Percentiles rank a stretch among this genome's conserved stretches.
phyloP scores from a whole-genome alignment of 2,888 invertebrate genomes.

The Brachynemurus nebulosus region DNA sequence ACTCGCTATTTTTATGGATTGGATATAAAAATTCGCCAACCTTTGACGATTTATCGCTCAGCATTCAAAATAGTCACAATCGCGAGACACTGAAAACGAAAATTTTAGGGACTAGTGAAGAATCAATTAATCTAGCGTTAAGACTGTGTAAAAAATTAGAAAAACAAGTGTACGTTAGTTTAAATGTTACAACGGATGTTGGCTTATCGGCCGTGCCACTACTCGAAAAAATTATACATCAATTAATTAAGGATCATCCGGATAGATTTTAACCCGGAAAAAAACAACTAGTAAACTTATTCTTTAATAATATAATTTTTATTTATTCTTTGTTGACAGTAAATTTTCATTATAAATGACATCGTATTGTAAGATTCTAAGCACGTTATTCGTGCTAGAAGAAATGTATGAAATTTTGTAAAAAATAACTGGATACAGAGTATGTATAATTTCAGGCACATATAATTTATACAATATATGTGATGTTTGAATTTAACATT shows the following conservation, averaged over 20 bases:
- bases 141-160: constrained; percentile 4
- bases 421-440: too few relatives aligned
- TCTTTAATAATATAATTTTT: too few relatives aligned
- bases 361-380: too few relatives aligned
- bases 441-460: too few relatives aligned
- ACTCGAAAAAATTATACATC: constrained; percentile 2
- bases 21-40: constrained; percentile 27
- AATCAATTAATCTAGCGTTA: background rate
- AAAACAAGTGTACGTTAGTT: constrained; percentile 1
- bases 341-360: too few relatives aligned
- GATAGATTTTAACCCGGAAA: background rate
- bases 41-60: constrained; percentile 30
- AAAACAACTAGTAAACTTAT: too few relatives aligned
- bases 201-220: background rate
- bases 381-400: too few relatives aligned
- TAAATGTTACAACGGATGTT: background rate
- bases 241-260: background rate
- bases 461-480: too few relatives aligned
- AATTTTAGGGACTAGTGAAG: background rate
- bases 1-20: constrained; percentile 32
- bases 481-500: too few relatives aligned
- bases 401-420: too few relatives aligned
- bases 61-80: constrained; percentile 20
- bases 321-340: too few relatives aligned
- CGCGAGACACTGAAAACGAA: background rate